Conservation (phyloP, 2,888 invertebrate species). For the Mechanitis messenoides region DNA sequence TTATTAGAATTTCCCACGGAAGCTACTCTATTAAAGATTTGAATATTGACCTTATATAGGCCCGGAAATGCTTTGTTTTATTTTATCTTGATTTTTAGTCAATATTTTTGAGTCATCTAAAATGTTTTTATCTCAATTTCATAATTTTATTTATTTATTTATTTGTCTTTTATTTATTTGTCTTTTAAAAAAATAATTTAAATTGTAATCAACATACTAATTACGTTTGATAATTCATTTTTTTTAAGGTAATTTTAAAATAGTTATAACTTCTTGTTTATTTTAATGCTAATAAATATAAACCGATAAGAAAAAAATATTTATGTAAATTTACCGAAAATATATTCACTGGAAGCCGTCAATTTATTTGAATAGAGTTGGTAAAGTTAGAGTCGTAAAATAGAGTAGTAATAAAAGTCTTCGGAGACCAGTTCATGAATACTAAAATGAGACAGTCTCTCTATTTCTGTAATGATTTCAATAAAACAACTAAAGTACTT, state of each 20-base stretch:
- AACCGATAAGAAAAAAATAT: too few relatives aligned
- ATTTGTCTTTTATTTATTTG: too few relatives aligned
- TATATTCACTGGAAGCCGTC: slow-evolving; percentile 8
- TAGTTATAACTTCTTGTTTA: too few relatives aligned
- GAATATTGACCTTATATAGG: slow-evolving; percentile 20
- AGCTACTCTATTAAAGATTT: slow-evolving; percentile 15
- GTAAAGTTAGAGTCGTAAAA: slow-evolving; percentile 17
- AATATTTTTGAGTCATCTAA: not conserved
- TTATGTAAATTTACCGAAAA: slow-evolving; percentile 4
- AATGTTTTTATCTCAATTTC: too few relatives aligned
- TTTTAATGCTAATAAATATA: too few relatives aligned
- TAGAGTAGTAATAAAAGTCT: slow-evolving; percentile 20
- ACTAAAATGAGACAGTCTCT: slow-evolving; percentile 16
- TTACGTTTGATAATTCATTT: too few relatives aligned
- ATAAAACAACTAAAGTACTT: slow-evolving; percentile 10
- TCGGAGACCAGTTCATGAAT: slow-evolving; percentile 13
- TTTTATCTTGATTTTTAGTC: not conserved
- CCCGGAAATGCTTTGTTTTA: slow-evolving; percentile 16
- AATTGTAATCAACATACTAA: too few relatives aligned
- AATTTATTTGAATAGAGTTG: slow-evolving; percentile 9
- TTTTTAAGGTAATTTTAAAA: too few relatives aligned
- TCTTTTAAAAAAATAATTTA: too few relatives aligned
- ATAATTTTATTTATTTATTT: too few relatives aligned
- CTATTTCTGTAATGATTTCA: slow-evolving; percentile 14
- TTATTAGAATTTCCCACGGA: slow-evolving; percentile 25